A percentile compares a stretch with the other conserved stretches of the same genome.
Evolutionary conservation across 2,113 vertebrate species (phyloP).

Genomic region (Cinclus mexicanus): DNA sequence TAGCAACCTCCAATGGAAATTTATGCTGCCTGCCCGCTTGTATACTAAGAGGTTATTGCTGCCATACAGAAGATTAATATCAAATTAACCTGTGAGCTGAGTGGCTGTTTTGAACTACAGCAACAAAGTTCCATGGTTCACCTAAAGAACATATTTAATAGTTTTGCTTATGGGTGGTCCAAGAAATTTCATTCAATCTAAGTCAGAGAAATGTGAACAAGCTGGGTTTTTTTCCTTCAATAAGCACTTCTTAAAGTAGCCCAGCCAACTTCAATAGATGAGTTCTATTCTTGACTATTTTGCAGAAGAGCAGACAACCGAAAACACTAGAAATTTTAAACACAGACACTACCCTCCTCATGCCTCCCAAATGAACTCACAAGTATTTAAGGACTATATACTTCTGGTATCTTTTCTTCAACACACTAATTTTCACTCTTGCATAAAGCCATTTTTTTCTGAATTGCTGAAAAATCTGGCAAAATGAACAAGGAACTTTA

Average conservation of each 20-base stretch:
- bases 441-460: neutral
- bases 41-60: neutral
- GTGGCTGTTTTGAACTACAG: neutral
- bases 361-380: neutral
- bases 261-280: neutral
- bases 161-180: neutral
- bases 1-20: neutral
- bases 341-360: neutral
- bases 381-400: neutral
- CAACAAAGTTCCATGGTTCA: neutral
- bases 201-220: neutral
- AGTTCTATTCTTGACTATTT: neutral
- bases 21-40: neutral
- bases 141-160: neutral
- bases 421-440: neutral
- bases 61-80: neutral
- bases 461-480: neutral
- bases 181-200: neutral
- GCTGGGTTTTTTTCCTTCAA: neutral
- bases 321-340: neutral
- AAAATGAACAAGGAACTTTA: neutral
- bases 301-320: neutral
- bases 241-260: neutral
- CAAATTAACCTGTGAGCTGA: neutral
- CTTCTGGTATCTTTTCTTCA: neutral